Base-by-base conservation (phyloP, 1,140 invertebrate species). In the Papilio polyxenes region DNA sequence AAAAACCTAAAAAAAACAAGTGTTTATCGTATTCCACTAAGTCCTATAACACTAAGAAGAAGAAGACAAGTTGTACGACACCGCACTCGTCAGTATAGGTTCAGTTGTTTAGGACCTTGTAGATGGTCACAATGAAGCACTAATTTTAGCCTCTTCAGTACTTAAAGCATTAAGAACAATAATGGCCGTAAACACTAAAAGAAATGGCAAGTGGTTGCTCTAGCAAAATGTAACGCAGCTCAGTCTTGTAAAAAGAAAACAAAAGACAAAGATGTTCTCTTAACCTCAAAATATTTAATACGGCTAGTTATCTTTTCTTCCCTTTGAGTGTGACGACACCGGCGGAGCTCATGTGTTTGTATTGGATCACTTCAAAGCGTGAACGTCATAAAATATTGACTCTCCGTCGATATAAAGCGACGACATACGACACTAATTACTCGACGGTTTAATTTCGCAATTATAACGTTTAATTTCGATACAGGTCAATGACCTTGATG, bases 331-430 rank as follows among this genome's bases (percentile, higher is more conserved):
- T 49, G 75, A 76, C 75, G 13, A 23, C 74, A 48, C 48, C 74
- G 37, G 7, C 74, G 20, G 74, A 20, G n/a, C 48, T 8, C 75
- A 80, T 82, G 59, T 86, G 81, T 86, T 86, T 86, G 76, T 81
- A 72, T 83, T 86, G 85, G 82, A 80, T 56, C 77, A 80, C 83
- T 83, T 86, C 85, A 84, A 86, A 85, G 83, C 82, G 69, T 23
- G 59, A 31, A 53, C 76, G 79, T 77, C 82, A 83, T 77, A 84
- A 86, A 88, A 87, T 87, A 85, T 89, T 87, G 86, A 87, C 83
- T 82, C 84, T 82, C 72, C 83, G 76, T 81, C 80, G 83, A 85
- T 86, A 83, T 85, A 78, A 74, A 76, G 82, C 85, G 87, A 89
- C 65, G 88, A 87, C 81, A 83, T 82, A 85, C 83, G 83, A 82